Evolutionary conservation across 1,140 invertebrate species (phyloP), one percentile per base, ranked within the genome.

Genomic region (Hyles vespertilio): DNA sequence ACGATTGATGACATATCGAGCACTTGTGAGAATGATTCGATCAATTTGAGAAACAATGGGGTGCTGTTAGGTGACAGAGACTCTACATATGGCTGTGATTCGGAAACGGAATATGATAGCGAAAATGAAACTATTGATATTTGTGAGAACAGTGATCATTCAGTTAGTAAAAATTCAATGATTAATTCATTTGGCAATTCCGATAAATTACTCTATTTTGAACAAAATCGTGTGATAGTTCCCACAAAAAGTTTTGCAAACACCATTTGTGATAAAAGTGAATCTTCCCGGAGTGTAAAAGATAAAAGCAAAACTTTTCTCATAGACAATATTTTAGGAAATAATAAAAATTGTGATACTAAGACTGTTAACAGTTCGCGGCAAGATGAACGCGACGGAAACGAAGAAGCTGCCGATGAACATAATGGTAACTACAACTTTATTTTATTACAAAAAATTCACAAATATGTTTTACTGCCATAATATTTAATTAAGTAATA

Each of bases 81-180:
- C 40, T 58, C 59, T 2, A 59, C 44, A 32, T 59, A 75, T 5
- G 70, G 77, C 50, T 73, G 67, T 57, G 72, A 78, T 59, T 72
- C 77, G 10, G 79, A 84, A 63, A 74, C 70, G 0, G 82, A 88
- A 51, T 79, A 72, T 60, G 82, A 84, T 40, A 89, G 86, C 82
- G 86, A 89, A 72, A 86, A 87, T 70, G 86, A 89, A 80, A 79
- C 83, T 3, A 83, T 89, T 63, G 86, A 89, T 62, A 86, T 87
- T 57, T 89, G 84, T 78, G 84, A 89, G 60, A 84, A 84, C 63
- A 86, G 69, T 77, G 80, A 75, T 34, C 59, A 74, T 50, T 56
- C 60, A 50, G 46, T 58, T 49, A 66, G 36, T 33, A 68, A 65
- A 59, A 63, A 49, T 56, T 58, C 59, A 55, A 56, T 58, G 46